Percentiles rank a stretch among this genome's conserved stretches.
phyloP scores from a whole-genome alignment of 2,797 vertebrate species.

The Hydrolagus colliei region DNA sequence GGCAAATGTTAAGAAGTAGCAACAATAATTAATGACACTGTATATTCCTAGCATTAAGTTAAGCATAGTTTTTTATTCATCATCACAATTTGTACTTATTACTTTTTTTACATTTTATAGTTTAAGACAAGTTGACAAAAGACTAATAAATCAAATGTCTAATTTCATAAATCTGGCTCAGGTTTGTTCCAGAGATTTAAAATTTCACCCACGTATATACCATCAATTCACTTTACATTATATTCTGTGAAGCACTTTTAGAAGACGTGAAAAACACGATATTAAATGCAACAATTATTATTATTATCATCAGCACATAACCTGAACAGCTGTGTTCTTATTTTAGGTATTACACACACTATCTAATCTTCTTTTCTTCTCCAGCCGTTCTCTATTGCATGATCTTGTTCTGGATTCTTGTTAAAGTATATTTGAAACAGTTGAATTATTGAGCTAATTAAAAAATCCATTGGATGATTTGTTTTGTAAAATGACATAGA shows the following conservation, averaged over 20 bases:
- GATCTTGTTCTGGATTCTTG: background rate
- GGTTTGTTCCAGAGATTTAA: constrained; percentile 3
- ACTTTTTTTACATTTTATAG: constrained; percentile 1
- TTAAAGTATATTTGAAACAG: background rate
- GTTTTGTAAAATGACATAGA: background rate
- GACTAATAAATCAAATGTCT: constrained; percentile 24
- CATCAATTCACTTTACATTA: too few relatives aligned
- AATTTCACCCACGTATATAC: too few relatives aligned
- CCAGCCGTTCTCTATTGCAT: background rate
- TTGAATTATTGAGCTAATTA: constrained; percentile 15
- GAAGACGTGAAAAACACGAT: too few relatives aligned
- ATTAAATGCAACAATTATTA: too few relatives aligned
- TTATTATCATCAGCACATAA: background rate
- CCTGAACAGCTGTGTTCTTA: constrained; percentile 27
- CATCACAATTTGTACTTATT: too few relatives aligned
- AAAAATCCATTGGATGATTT: background rate
- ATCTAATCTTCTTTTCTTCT: constrained; percentile 27
- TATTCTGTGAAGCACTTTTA: too few relatives aligned
- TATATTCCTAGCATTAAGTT: background rate
- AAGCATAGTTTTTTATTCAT: too few relatives aligned
- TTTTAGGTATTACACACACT: constrained; percentile 18
- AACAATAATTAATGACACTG: background rate
- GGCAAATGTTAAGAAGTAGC: background rate
- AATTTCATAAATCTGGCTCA: constrained; percentile 25
- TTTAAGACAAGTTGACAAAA: constrained; percentile 15